Evolutionary conservation across 1,140 invertebrate species (phyloP), one percentile per base, ranked within the genome.

Genomic region (Mylabris phalerata): DNA sequence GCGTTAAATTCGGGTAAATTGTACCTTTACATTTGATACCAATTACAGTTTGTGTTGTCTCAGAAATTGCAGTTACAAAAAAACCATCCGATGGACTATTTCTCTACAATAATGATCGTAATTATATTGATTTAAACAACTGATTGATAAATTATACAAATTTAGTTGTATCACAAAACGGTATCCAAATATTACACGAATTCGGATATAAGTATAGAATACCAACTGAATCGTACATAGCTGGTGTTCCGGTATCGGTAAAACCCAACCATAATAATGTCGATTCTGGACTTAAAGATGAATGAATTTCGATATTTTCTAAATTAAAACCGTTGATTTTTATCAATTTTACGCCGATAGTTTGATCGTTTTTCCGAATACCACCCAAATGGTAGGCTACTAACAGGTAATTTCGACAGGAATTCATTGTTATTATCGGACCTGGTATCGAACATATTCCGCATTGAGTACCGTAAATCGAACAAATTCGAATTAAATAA

Each of bases 1-100:
- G 94, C 46, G 87, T 83, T 0, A 92, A 92, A 9, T 84, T 80
- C 4, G 95, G 95, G 77, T 92, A 97, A 39, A 84, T 80, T 19
- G 84, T 80, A 13, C 93, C 94, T 73, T 93, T 92, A 67, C 94
- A 98, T 7, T 90, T 77, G 46, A 98, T 86, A 40, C 86, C 90
- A 13, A 88, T 80, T 3, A 93, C 79, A 49, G 83, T 86, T 71
- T 90, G 85, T 43, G 84, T 80, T 4, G 77, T 78, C 75, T 97
- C 93, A 57, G 80, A 85, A 0, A 93, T 70, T 1, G 88, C 83
- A 42, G 92, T 82, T 39, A 94, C 75, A 73, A 93, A 95, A 69
- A 87, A 88, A 73, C 89, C 80, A 78, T 94, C 93, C 61, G 82
- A 83, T 67, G n/a, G 9, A 50, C 48, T 9, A 27, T 39, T 32